Base-by-base conservation (phyloP, 2,888 invertebrate species). In the Erpobdella octoculata region DNA sequence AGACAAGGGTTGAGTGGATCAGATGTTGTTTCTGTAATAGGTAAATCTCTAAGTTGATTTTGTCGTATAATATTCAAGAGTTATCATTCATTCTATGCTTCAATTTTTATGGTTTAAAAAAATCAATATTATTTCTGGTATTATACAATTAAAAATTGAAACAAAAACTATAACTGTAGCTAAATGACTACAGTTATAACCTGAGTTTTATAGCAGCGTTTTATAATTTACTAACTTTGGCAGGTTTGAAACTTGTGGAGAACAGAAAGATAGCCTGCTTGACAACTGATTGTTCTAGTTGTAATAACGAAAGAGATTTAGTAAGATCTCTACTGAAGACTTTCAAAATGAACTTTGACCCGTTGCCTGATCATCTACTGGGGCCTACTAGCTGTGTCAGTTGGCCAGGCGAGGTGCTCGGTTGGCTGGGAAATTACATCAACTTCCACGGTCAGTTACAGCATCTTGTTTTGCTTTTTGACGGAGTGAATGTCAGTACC, bases 221-320 rank as follows among this genome's bases (percentile, higher is more conserved):
- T 53, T 53, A 53, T 53, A n/a, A n/a, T n/a, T n/a, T n/a, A n/a
- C n/a, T n/a, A n/a, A n/a, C n/a, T n/a, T n/a, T n/a, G n/a, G 21
- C 53, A 53, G 53, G 53, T 53, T 53, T 53, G 53, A 21, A 53
- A 53, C 28, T 53, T 53, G 53, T 53, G 21, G 28, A 53, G 53
- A 53, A 1, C 21, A 53, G 28, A n/a, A 28, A 53, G 28, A 53
- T 53, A 8, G 53, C 53, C 21, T 53, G 53, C 53, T 28, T 53
- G 8, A 53, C 8, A 8, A 28, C 28, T n/a, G 53, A 53, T 53
- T 53, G 53, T 53, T 28, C 21, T n/a, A 28, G 53, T 25, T 53
- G 53, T 28, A 6, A 53, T 28, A 28, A 53, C 15, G 53, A 53
- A n/a, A 53, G 53, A 53, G 28, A 28, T 8, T 21, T 53, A 3